Evolutionary conservation across 2,888 invertebrate genomes (phyloP).

Genomic region (Drosophila subsilvestris): DNA sequence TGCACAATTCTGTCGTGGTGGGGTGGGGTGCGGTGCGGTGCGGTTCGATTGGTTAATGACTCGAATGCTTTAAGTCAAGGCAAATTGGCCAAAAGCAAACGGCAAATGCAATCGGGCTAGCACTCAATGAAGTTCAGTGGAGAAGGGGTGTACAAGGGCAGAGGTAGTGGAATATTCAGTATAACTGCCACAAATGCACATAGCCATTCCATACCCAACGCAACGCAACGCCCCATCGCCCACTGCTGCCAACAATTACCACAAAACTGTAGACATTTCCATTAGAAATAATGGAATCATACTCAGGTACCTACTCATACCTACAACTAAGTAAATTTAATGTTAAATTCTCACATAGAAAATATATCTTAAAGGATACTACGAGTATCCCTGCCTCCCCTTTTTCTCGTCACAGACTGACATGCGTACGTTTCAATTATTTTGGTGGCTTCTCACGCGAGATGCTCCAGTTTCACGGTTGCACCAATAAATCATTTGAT

Average conservation of each 20-base stretch:
- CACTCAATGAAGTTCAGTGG: not conserved
- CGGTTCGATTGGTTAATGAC: not conserved
- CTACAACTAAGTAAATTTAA: too few relatives aligned
- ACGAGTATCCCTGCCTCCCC: constrained; percentile 5
- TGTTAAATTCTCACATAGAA: too few relatives aligned
- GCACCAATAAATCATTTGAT: constrained; percentile 65
- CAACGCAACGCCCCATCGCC: not conserved
- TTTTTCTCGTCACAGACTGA: constrained; percentile 11
- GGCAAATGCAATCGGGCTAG: not conserved
- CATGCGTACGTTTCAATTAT: constrained; percentile 71
- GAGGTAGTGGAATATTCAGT: not conserved
- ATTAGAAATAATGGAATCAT: too few relatives aligned
- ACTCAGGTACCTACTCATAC: too few relatives aligned
- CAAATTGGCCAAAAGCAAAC: not conserved
- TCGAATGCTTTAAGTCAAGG: not conserved
- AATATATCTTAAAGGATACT: constrained; percentile 6
- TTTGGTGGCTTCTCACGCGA: constrained; percentile 54
- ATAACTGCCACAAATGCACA: not conserved
- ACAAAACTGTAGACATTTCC: not conserved
- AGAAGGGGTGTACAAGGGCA: not conserved
- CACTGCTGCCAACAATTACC: not conserved
- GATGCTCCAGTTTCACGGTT: constrained; percentile 33
- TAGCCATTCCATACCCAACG: not conserved
- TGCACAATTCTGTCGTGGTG: not conserved
- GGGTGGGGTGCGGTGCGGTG: not conserved